Conservation (phyloP, 2,113 vertebrate species). For the Chaenogobius annularis region DNA sequence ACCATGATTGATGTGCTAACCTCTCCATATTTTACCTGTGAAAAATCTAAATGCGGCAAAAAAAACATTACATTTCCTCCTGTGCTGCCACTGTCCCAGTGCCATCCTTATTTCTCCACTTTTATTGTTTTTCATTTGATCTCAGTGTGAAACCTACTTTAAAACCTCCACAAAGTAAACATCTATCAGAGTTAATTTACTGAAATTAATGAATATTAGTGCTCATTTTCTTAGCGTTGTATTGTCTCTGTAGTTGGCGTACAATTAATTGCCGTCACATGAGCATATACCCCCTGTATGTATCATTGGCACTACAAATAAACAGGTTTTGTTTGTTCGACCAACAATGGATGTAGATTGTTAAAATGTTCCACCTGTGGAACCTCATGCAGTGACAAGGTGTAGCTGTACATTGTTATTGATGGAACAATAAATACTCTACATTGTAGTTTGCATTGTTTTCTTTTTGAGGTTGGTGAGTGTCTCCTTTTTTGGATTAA, state of each 20-base stretch:
- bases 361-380: too few relatives aligned
- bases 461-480: neutral
- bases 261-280: neutral
- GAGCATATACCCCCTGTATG: neutral
- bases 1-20: too few relatives aligned
- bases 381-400: too few relatives aligned
- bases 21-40: too few relatives aligned
- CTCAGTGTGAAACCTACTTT: neutral
- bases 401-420: too few relatives aligned
- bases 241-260: neutral
- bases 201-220: neutral
- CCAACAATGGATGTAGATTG: neutral
- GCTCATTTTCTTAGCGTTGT: neutral
- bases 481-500: neutral
- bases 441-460: too few relatives aligned
- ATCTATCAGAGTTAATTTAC: constrained; percentile 10
- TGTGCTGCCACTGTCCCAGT: neutral
- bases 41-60: too few relatives aligned
- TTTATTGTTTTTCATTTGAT: constrained; percentile 7
- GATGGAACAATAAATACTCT: too few relatives aligned
- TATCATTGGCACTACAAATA: neutral
- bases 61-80: too few relatives aligned
- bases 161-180: neutral
- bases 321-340: neutral
- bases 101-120: neutral